Evolutionary conservation across 2,888 invertebrate species (phyloP).

Genomic region (Brenthis daphne): DNA sequence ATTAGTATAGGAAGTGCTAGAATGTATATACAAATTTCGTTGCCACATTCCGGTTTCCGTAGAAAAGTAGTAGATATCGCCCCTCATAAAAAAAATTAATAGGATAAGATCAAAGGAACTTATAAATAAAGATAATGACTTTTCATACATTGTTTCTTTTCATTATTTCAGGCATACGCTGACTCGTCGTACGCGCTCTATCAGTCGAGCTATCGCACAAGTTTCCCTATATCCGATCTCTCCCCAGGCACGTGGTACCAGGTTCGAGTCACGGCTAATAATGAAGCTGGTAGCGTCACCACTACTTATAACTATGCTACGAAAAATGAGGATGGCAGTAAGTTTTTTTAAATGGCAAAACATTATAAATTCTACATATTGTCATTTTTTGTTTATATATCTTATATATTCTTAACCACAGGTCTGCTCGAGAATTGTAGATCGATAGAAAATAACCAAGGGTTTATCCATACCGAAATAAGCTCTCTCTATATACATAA

Average conservation of each 20-base stretch:
- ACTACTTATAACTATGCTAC: slow-evolving; percentile 83
- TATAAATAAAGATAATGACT: background rate
- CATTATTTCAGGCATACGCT: slow-evolving; percentile 46
- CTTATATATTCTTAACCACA: too few species aligned
- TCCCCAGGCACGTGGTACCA: slow-evolving; percentile 84
- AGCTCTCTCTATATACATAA: too few species aligned
- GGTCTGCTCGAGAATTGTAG: too few species aligned
- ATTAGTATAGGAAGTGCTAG: too few species aligned
- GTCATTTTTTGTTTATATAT: too few species aligned
- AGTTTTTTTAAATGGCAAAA: slow-evolving; percentile 44
- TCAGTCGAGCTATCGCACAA: slow-evolving; percentile 58
- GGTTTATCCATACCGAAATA: too few species aligned
- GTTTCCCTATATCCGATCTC: slow-evolving; percentile 75
- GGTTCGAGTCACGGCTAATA: slow-evolving; percentile 82
- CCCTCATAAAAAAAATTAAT: too few species aligned
- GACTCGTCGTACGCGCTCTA: slow-evolving; percentile 59
- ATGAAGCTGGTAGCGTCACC: slow-evolving; percentile 84
- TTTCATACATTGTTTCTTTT: background rate
- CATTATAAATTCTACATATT: background rate
- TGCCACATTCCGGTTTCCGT: too few species aligned
- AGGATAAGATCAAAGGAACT: too few species aligned
- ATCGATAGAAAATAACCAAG: too few species aligned
- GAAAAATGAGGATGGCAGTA: slow-evolving; percentile 83
- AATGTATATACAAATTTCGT: too few species aligned
- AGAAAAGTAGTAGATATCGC: too few species aligned